Evolutionary conservation across 2,888 invertebrate species (phyloP), one percentile per base, ranked within the genome.

Genomic region (Phengaris arion): DNA sequence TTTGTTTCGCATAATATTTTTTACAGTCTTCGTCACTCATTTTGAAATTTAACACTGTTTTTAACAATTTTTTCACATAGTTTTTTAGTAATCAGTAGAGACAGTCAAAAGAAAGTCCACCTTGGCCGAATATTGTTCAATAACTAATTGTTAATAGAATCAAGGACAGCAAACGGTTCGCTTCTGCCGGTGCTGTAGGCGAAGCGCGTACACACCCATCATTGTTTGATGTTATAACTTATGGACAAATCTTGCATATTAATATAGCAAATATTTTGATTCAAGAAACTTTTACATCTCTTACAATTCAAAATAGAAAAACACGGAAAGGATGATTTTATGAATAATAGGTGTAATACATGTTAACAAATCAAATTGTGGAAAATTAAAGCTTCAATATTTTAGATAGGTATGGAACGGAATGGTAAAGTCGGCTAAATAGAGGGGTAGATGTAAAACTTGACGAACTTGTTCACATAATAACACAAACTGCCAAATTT

Each of bases 101-200:
- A 77, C 72, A 75, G 68, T 69, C 68, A 52, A 48, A 74, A 78
- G 77, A 77, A 81, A 86, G 85, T 87, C 85, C 85, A 84, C 83
- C 80, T 81, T 80, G 85, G 82, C 79, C 82, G 83, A 85, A 85
- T 86, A 85, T 85, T 86, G 81, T 86, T 86, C 83, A 86, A 87
- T 87, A 88, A 91, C 84, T 89, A 85, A 88, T 88, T 86, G 85
- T 79, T 82, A 84, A 86, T 88, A 72, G 86, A 80, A 84, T 84
- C 87, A 90, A 89, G 93, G 90, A 92, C 92, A 88, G 87, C 86
- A 82, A 91, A 89, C 92, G 89, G 88, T 88, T 87, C 89, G 89
- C 87, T 86, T 85, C 87, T 84, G 80, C 84, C 85, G 89, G 87
- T 89, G 85, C 83, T 85, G 86, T 83, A 81, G 80, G 82, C 83